A percentile compares a stretch with the other conserved stretches of the same genome.
Conservation (phyloP, 2,888 invertebrate genomes). For the Drosophila infuscata region DNA sequence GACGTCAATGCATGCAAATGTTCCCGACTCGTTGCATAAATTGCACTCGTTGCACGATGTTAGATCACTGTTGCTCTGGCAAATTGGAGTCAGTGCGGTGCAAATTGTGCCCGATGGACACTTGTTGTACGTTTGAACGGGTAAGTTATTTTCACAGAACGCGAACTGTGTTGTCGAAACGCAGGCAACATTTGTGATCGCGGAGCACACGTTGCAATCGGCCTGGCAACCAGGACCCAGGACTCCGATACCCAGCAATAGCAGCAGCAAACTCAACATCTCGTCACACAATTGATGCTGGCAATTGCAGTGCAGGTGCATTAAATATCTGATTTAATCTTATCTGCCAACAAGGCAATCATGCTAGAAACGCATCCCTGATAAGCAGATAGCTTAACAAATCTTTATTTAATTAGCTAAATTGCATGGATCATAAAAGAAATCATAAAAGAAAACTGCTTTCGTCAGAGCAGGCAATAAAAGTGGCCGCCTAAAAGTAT, state of each 20-base stretch:
- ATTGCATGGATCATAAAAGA: constrained; percentile 1
- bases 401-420: neutral
- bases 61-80: constrained; percentile 5
- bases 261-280: constrained; percentile 46
- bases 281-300: constrained; percentile 27
- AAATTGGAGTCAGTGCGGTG: constrained; percentile 33
- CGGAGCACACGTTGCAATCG: constrained; percentile 50
- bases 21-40: constrained; percentile 34
- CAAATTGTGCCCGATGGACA: constrained; percentile 55
- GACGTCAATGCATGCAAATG: constrained; percentile 58
- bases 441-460: too few relatives aligned
- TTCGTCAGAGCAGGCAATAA: neutral
- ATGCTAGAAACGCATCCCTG: neutral
- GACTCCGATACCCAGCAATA: constrained; percentile 36
- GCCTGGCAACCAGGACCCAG: constrained; percentile 27
- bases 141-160: constrained; percentile 34
- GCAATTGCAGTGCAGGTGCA: constrained; percentile 2
- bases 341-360: constrained; percentile 15
- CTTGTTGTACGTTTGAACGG: constrained; percentile 21
- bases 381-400: constrained; percentile 9
- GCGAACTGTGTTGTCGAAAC: constrained; percentile 47
- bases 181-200: constrained; percentile 34
- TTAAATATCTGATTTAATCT: constrained; percentile 36
- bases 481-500: neutral
- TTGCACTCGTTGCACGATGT: constrained; percentile 31